These are phyloP conservation scores for Petrolisthes manimaculis DNA, from an alignment of 2,888 invertebrate species.

Conservation along the genomic window DNA sequence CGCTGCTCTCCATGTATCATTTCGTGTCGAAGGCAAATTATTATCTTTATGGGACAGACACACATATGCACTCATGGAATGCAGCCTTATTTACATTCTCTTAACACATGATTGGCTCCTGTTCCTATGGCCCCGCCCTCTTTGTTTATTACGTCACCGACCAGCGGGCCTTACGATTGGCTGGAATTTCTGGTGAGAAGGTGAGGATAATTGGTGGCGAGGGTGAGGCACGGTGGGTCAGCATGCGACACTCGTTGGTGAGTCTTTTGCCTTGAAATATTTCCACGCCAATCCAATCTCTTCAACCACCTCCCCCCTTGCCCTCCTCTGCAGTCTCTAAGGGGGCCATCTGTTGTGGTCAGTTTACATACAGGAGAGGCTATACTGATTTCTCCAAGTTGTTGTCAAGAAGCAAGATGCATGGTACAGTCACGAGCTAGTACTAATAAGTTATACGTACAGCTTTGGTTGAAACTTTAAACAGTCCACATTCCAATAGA, in stretches of 20 bases:
- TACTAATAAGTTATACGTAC: too few species aligned
- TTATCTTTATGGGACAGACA: too few species aligned
- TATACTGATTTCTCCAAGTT: too few species aligned
- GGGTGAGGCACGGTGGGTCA: slow-evolving; percentile 25
- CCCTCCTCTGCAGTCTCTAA: too few species aligned
- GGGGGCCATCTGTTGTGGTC: too few species aligned
- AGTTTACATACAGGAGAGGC: too few species aligned
- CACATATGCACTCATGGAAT: slow-evolving; percentile 42
- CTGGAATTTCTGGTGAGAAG: slow-evolving; percentile 36
- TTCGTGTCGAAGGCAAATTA: slow-evolving; percentile 49
- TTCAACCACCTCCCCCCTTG: too few species aligned
- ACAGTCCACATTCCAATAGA: too few species aligned
- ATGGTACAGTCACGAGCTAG: too few species aligned
- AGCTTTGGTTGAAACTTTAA: too few species aligned
- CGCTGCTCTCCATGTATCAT: slow-evolving; percentile 37
- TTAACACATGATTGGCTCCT: slow-evolving; percentile 36
- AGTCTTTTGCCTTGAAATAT: slow-evolving; percentile 19
- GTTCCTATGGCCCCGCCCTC: slow-evolving; percentile 5
- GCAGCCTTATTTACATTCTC: slow-evolving; percentile 46
- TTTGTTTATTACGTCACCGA: slow-evolving; percentile 33
- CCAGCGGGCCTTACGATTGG: slow-evolving; percentile 32
- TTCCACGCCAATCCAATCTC: neutral
- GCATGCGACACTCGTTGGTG: slow-evolving; percentile 27
- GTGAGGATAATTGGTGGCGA: slow-evolving; percentile 43
- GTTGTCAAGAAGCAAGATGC: too few species aligned